Base-by-base conservation (phyloP, 2,888 invertebrate genomes). In the Rhogogaster chlorosoma region DNA sequence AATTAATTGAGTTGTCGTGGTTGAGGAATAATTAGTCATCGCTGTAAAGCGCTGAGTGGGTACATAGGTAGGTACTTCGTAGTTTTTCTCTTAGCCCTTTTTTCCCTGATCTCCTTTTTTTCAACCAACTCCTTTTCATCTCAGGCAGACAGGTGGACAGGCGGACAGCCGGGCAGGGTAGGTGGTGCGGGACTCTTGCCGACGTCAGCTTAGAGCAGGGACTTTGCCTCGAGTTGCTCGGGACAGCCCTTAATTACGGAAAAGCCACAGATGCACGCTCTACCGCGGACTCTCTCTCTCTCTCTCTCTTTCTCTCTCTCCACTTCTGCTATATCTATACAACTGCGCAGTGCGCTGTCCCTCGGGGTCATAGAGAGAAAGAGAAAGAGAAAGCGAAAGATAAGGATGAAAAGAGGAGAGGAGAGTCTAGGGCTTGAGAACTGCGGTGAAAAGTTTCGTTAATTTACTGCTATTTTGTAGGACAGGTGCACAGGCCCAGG, bases 231-330 rank as follows among this genome's bases (percentile, higher is more conserved):
- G 83, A 83, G 83, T 83, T 83, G 83, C 45, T 45, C 42, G 67
- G 70, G 83, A 83, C 83, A 67, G 83, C 83, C 83, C 70, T 83
- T 83, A 83, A 83, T 83, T 83, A 83, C 67, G 83, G 83, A 83
- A 83, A 83, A 83, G 83, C 83, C 83, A 83, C 83, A 83, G 70
- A 70, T 70, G 83, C 83, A 83, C 83, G 83, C 83, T 83, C 49
- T 70, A 67, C 67, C 83, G 70, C 64, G 61, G 67, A 18, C 45
- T 67, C 83, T 29, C 36, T 70, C 10, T 22, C 22, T 42, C 75
- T 22, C 38, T 38, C 22, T 75, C 45, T 75, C 42, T 73, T 38
- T 73, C 26, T 36, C 45, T 42, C 49, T 80, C 61, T 49, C 77
- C 80, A 22, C 26, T 77, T 15, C 12, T 22, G 10, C 70, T 42